Evolutionary conservation across 2,113 vertebrate species (phyloP).

Genomic region (Chamaea fasciata): DNA sequence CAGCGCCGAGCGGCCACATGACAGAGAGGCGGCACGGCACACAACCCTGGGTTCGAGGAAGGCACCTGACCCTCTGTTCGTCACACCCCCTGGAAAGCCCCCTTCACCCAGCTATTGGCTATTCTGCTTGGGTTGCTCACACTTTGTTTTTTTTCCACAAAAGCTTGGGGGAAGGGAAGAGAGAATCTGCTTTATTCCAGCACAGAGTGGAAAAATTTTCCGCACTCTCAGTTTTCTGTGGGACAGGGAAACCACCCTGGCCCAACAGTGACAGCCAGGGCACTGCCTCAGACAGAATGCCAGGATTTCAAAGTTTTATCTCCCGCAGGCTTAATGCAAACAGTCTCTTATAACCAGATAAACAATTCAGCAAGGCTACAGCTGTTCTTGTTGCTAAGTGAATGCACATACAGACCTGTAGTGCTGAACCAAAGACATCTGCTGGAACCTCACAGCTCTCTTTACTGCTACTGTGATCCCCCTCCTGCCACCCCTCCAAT

Average conservation of each 20-base stretch:
- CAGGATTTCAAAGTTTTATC: background rate
- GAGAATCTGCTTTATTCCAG: background rate
- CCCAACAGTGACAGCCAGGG: background rate
- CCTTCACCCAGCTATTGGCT: background rate
- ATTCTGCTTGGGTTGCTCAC: slow-evolving; percentile 5
- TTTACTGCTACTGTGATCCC: background rate
- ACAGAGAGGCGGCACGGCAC: background rate
- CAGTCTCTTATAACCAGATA: background rate
- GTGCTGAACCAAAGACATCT: background rate
- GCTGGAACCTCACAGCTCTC: background rate
- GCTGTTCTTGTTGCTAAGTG: background rate
- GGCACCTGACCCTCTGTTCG: background rate
- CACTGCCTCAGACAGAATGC: too few relatives aligned
- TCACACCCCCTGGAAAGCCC: background rate
- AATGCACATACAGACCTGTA: background rate
- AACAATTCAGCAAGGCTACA: background rate
- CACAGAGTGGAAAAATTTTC: slow-evolving; percentile 15
- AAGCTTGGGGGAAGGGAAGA: background rate
- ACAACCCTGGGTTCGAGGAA: background rate
- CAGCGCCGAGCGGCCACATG: background rate
- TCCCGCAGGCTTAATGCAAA: background rate
- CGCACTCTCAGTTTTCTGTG: background rate
- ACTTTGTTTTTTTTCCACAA: slow-evolving; percentile 11
- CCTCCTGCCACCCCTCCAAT: fast-evolving
- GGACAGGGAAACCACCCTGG: background rate